Conservation (phyloP, 1,140 invertebrate genomes). For the Schlechtendalia chinensis region DNA sequence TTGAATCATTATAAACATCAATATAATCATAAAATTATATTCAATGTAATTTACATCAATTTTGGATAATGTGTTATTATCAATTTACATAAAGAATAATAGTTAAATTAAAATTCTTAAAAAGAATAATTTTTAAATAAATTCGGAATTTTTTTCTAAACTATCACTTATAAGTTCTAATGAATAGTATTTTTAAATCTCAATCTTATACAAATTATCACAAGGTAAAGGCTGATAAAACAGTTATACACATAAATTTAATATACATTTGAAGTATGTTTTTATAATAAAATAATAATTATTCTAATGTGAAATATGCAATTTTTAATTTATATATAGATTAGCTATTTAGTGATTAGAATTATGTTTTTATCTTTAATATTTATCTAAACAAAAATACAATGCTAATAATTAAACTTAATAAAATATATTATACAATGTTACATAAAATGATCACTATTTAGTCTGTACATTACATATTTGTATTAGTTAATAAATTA, state of each 20-base stretch:
- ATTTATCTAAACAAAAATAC: too few relatives aligned
- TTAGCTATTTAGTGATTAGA: too few relatives aligned
- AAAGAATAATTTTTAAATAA: slow-evolving; percentile 15
- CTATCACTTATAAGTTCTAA: slow-evolving; percentile 8
- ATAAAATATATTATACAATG: too few relatives aligned
- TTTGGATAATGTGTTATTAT: background rate
- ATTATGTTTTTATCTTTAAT: too few relatives aligned
- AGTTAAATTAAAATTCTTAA: background rate
- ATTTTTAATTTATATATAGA: too few relatives aligned
- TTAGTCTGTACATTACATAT: too few relatives aligned
- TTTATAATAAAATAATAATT: too few relatives aligned
- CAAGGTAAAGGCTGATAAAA: background rate
- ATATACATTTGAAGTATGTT: background rate
- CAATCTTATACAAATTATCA: background rate
- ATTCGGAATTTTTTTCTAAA: slow-evolving; percentile 29
- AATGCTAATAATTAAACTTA: too few relatives aligned
- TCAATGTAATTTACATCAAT: background rate
- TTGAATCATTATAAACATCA: too few relatives aligned
- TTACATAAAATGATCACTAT: too few relatives aligned
- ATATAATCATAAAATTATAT: background rate
- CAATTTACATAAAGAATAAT: background rate
- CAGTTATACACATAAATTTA: background rate
- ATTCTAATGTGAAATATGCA: too few relatives aligned
- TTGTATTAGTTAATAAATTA: too few relatives aligned
- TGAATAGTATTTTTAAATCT: background rate